Evolutionary conservation across 2,888 invertebrate genomes (phyloP).

Genomic region (Resseliella maxima): DNA sequence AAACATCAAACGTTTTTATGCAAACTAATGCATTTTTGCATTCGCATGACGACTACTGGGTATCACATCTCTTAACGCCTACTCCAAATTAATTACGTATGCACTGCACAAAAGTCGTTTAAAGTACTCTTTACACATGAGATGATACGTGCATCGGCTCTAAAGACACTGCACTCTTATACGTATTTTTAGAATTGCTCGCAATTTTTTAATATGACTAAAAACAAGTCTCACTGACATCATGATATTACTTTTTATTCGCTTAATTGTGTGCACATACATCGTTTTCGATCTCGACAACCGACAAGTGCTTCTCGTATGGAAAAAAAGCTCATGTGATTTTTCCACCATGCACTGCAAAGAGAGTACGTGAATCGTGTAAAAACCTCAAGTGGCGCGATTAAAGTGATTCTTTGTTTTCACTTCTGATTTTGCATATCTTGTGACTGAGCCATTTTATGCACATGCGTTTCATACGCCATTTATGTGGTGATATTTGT

Average conservation of each 20-base stretch:
- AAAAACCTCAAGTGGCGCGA: slow-evolving; percentile 37
- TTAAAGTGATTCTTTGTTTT: slow-evolving; percentile 51
- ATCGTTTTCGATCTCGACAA: slow-evolving; percentile 39
- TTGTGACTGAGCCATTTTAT: not conserved
- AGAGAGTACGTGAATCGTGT: slow-evolving; percentile 39
- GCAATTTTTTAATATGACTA: not conserved
- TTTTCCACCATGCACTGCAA: slow-evolving; percentile 8
- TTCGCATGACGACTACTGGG: slow-evolving; percentile 39
- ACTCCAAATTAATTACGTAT: slow-evolving; percentile 53
- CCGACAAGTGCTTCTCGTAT: slow-evolving; percentile 6
- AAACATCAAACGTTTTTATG: slow-evolving; percentile 47
- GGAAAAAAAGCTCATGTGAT: not conserved
- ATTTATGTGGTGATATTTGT: not conserved
- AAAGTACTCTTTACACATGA: slow-evolving; percentile 48
- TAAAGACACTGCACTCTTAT: slow-evolving; percentile 25
- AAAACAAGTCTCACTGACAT: slow-evolving; percentile 17
- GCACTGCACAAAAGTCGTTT: slow-evolving; percentile 40
- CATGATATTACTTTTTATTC: slow-evolving; percentile 48
- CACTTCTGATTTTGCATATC: slow-evolving; percentile 41
- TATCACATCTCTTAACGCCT: slow-evolving; percentile 38
- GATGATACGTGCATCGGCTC: slow-evolving; percentile 45
- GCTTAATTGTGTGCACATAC: slow-evolving; percentile 48
- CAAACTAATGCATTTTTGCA: slow-evolving; percentile 47
- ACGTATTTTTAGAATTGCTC: slow-evolving; percentile 27
- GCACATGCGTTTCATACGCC: not conserved